phyloP scores from a whole-genome alignment of 2,113 vertebrate species.

The Centropristis striata region DNA sequence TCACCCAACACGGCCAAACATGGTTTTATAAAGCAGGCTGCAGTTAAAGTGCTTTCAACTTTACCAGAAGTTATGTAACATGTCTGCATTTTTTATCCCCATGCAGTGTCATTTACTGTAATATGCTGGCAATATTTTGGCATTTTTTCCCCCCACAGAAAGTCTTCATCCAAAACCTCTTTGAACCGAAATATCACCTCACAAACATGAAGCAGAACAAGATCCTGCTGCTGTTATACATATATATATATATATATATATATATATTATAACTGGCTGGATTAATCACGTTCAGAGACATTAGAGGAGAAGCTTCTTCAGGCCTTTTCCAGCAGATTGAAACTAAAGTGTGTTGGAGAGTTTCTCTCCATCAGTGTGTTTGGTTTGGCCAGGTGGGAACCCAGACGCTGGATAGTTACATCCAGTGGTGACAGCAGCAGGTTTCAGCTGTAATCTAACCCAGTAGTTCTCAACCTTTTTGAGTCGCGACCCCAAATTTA shows the following conservation, averaged over 20 bases:
- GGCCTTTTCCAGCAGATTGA: slow-evolving; percentile 23
- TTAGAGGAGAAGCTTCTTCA: slow-evolving; percentile 15
- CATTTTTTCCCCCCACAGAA: slow-evolving; percentile 42
- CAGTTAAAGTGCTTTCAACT: slow-evolving; percentile 58
- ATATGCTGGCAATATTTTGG: slow-evolving; percentile 65
- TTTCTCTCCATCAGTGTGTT: slow-evolving; percentile 38
- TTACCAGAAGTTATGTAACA: slow-evolving; percentile 83
- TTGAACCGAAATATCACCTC: slow-evolving; percentile 56
- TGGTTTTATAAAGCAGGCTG: slow-evolving; percentile 56
- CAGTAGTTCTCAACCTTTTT: too few species aligned
- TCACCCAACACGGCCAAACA: slow-evolving; percentile 60
- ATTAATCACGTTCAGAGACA: slow-evolving; percentile 42
- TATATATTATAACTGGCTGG: slow-evolving; percentile 41
- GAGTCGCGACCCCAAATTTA: too few species aligned
- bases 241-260: too few species aligned
- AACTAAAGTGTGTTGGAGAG: slow-evolving; percentile 7
- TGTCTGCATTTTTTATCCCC: slow-evolving; percentile 73
- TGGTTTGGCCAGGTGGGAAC: slow-evolving; percentile 55
- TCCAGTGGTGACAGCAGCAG: slow-evolving; percentile 4
- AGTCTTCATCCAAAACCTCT: slow-evolving; percentile 52
- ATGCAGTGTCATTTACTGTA: slow-evolving; percentile 80
- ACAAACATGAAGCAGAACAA: slow-evolving; percentile 39
- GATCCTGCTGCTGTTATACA: slow-evolving; percentile 43
- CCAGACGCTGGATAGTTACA: slow-evolving; percentile 29
- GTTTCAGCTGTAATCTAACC: not conserved